phyloP scores from a whole-genome alignment of 2,113 vertebrate genomes.

The Podocnemis expansa region DNA sequence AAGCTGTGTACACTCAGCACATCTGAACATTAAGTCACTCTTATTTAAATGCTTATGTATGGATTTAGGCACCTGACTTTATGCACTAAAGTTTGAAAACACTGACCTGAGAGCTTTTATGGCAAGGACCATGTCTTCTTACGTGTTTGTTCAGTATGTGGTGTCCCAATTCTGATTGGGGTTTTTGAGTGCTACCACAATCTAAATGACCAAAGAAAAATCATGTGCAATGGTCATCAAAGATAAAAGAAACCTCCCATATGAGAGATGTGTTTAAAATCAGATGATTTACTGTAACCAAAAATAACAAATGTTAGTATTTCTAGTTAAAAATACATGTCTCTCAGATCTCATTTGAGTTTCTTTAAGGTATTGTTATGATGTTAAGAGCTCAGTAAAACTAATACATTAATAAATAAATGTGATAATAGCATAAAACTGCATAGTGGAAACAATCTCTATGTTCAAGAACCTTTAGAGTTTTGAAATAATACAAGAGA shows the following conservation, averaged over 20 bases:
- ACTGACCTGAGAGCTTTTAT: neutral
- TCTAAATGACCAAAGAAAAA: neutral
- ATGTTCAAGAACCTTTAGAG: neutral
- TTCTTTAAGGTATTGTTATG: neutral
- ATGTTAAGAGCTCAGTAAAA: constrained; percentile 6
- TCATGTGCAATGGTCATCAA: neutral
- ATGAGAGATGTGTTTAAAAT: neutral
- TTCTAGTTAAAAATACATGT: neutral
- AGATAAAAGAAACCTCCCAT: neutral
- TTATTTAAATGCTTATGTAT: neutral
- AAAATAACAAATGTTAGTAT: neutral
- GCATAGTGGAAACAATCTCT: neutral
- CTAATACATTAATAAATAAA: neutral
- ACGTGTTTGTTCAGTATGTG: neutral
- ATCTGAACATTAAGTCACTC: neutral
- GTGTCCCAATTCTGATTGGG: neutral
- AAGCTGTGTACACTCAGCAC: neutral
- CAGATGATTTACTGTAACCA: neutral
- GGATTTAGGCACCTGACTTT: neutral
- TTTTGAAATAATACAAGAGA: neutral
- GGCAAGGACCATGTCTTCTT: neutral
- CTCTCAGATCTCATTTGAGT: neutral
- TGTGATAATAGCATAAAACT: constrained; percentile 4
- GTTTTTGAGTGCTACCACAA: neutral
- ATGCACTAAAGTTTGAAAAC: neutral